phyloP scores from a whole-genome alignment of 2,113 vertebrate genomes.

The Callocephalon fimbriatum region DNA sequence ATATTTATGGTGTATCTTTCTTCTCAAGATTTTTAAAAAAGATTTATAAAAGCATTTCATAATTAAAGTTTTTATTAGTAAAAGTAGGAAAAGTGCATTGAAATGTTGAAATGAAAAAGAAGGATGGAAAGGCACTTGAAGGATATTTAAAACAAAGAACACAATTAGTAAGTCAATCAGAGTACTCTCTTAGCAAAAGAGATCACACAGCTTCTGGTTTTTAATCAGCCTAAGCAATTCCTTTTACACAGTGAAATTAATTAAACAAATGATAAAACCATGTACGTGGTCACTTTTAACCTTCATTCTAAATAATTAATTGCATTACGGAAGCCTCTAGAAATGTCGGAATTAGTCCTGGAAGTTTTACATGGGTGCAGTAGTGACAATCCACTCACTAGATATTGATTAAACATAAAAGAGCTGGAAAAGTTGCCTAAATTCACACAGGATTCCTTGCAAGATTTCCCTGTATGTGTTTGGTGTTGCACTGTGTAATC shows the following conservation, averaged over 20 bases:
- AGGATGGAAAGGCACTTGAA: neutral
- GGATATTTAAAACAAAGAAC: neutral
- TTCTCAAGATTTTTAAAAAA: neutral
- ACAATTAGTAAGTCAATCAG: neutral
- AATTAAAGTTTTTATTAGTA: neutral
- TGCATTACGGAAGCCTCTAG: neutral
- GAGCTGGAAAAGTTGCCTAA: neutral
- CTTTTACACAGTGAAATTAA: neutral
- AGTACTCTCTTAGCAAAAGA: neutral
- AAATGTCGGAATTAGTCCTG: neutral
- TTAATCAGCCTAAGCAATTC: neutral
- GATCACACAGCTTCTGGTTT: neutral
- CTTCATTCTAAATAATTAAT: neutral
- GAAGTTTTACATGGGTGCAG: neutral
- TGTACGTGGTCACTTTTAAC: neutral
- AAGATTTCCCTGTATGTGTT: neutral
- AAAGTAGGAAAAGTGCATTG: neutral
- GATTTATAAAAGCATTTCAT: neutral
- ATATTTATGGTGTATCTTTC: neutral
- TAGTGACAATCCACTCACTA: neutral
- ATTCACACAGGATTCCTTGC: neutral
- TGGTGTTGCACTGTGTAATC: neutral
- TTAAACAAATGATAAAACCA: neutral
- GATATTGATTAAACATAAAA: neutral
- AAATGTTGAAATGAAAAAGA: neutral